These are phyloP conservation scores for Neostethus bicornis DNA, from an alignment of 2,797 vertebrate genomes.

Conservation along the genomic window DNA sequence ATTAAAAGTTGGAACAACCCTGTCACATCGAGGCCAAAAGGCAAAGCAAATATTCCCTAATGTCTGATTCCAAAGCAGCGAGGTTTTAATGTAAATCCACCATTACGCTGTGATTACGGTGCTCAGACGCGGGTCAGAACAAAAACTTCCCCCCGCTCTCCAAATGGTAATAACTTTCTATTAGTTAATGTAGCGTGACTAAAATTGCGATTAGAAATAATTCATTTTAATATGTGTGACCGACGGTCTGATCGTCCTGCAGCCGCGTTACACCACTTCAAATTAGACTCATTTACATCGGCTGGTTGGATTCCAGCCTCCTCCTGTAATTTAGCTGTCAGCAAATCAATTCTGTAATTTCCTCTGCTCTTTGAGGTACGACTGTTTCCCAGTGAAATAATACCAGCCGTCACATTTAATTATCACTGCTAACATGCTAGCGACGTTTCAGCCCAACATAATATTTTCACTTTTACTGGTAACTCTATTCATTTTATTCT, in stretches of 20 bases:
- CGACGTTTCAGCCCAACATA: too few relatives aligned
- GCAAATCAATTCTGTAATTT: conserved; percentile 91
- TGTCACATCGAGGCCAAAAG: conserved; percentile 87
- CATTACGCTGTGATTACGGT: conserved; percentile 99
- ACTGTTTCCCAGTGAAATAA: conserved; percentile 82
- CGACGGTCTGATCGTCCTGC: conserved; percentile 96
- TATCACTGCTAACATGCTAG: conserved; percentile 67
- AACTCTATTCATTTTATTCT: too few relatives aligned
- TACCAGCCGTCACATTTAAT: conserved; percentile 80
- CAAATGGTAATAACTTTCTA: conserved; percentile 99
- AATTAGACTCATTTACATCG: conserved; percentile 98
- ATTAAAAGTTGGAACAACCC: conserved; percentile 90
- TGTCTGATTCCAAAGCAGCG: conserved; percentile 90
- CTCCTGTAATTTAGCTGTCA: conserved; percentile 94
- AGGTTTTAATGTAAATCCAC: conserved; percentile 99
- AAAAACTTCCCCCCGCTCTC: conserved; percentile 93
- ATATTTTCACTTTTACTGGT: too few relatives aligned
- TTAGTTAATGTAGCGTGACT: conserved; percentile 99
- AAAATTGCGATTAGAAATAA: conserved; percentile 99
- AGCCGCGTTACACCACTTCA: conserved; percentile 92
- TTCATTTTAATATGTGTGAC: conserved; percentile 99
- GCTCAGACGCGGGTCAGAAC: conserved; percentile 98
- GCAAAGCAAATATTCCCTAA: conserved; percentile 97
- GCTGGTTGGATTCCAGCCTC: conserved; percentile 90
- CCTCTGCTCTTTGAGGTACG: conserved; percentile 82